Conservation (phyloP, 2,113 vertebrate species). For the Romanogobio albipinnatus region DNA sequence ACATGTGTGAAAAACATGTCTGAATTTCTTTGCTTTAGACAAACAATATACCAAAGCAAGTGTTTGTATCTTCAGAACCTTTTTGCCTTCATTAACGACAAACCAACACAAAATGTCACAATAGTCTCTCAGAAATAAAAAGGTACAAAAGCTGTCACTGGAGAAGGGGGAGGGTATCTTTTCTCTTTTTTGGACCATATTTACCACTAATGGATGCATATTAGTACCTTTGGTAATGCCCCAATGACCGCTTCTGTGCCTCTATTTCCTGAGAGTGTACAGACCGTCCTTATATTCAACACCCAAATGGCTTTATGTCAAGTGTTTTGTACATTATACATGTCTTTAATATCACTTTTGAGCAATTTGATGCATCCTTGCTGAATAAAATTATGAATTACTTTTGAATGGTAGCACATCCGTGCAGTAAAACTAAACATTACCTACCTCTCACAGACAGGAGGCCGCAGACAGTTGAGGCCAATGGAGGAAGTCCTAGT, state of each 20-base stretch:
- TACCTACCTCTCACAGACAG: constrained; percentile 65
- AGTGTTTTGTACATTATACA: not conserved
- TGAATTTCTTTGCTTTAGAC: not conserved
- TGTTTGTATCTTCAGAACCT: not conserved
- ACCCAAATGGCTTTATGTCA: not conserved
- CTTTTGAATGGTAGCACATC: not conserved
- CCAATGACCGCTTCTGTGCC: no score
- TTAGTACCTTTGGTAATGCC: no score
- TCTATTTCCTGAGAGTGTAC: no score
- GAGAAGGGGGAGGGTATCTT: no score
- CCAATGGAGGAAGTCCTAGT: not conserved
- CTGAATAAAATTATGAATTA: not conserved
- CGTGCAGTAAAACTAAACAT: constrained; percentile 39
- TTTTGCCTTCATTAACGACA: not conserved
- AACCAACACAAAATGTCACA: not conserved
- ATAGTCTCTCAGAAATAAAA: not conserved
- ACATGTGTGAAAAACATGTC: not conserved
- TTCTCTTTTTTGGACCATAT: no score
- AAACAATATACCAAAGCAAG: not conserved
- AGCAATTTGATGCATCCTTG: not conserved
- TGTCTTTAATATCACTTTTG: not conserved
- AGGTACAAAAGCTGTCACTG: no score
- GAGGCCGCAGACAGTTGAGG: constrained; percentile 59
- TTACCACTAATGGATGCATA: no score
- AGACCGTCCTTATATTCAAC: not conserved